Conservation (phyloP, 2,888 invertebrate genomes). For the Epinotia brunnichana region DNA sequence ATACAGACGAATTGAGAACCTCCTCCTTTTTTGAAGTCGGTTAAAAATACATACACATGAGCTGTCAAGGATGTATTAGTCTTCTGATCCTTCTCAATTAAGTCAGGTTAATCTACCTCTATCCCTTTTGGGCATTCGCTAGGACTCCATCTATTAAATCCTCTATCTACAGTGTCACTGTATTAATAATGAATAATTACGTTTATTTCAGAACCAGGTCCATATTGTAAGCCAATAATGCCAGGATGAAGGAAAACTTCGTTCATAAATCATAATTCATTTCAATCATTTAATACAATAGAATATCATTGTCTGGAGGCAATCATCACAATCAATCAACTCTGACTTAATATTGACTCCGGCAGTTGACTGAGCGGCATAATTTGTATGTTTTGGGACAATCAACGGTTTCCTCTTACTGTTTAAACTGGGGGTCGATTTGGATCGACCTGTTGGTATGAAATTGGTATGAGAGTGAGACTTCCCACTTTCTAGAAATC, state of each 20-base stretch:
- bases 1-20: too few relatives aligned
- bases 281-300: constrained; percentile 26
- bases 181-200: too few relatives aligned
- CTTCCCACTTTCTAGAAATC: too few relatives aligned
- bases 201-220: too few relatives aligned
- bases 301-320: constrained; percentile 10
- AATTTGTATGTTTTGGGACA: constrained; percentile 22
- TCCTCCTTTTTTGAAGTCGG: too few relatives aligned
- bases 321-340: constrained; percentile 22
- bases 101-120: too few relatives aligned
- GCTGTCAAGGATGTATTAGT: too few relatives aligned
- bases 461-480: neutral
- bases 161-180: too few relatives aligned
- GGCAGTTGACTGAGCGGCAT: constrained; percentile 12
- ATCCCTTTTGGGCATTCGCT: too few relatives aligned
- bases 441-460: neutral
- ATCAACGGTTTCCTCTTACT: constrained; percentile 12
- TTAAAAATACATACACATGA: too few relatives aligned
- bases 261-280: constrained; percentile 19
- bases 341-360: constrained; percentile 21
- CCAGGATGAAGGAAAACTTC: neutral
- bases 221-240: neutral
- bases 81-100: too few relatives aligned
- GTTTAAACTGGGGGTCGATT: neutral
- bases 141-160: too few relatives aligned